Evolutionary conservation across 2,797 vertebrate species (phyloP).

Genomic region (Cheirogaleus major): DNA sequence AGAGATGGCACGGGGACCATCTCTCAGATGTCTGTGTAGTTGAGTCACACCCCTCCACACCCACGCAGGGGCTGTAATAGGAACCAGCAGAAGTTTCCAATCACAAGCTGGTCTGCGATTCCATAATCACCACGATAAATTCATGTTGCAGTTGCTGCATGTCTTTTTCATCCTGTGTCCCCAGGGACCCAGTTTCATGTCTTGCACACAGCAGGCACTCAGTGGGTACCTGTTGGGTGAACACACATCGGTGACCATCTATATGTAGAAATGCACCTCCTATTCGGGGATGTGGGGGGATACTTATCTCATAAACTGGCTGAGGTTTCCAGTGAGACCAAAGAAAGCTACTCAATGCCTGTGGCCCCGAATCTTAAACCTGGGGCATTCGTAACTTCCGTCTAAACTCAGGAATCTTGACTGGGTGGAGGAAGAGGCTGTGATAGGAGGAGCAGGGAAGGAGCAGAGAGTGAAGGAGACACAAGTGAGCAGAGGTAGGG

Average conservation of each 20-base stretch:
- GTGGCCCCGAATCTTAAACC: background rate
- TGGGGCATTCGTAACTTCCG: background rate
- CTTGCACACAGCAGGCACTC: background rate
- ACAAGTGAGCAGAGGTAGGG: background rate
- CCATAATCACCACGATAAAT: background rate
- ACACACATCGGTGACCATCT: background rate
- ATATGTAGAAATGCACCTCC: background rate
- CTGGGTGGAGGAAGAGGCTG: background rate
- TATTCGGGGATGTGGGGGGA: background rate
- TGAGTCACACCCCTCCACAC: background rate
- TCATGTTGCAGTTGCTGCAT: background rate
- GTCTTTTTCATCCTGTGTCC: background rate
- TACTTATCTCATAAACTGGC: background rate
- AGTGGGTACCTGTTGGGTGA: background rate
- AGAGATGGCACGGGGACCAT: background rate
- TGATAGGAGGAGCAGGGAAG: background rate
- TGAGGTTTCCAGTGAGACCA: background rate
- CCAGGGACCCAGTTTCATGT: background rate
- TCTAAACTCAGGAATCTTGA: background rate
- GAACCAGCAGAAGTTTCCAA: background rate
- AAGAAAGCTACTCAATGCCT: background rate
- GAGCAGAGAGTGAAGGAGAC: background rate
- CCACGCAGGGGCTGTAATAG: background rate
- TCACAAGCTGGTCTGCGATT: background rate
- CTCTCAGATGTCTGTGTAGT: background rate